These are phyloP conservation scores for Dendropsophus ebraccatus DNA, from an alignment of 2,113 vertebrate genomes.

Conservation along the genomic window DNA sequence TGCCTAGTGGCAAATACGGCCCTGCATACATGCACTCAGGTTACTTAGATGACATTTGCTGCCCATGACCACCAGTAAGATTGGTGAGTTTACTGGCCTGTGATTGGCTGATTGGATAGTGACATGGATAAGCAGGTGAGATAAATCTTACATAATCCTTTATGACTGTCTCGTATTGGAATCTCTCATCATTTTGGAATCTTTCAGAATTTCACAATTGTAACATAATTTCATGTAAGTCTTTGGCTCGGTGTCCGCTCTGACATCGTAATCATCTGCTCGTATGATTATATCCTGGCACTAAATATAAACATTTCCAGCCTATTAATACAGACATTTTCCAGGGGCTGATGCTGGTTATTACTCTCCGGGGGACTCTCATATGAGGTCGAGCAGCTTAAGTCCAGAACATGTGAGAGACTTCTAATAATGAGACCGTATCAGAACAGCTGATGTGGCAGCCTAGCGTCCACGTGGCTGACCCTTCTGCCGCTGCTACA, in stretches of 20 bases:
- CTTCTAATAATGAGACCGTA: background rate
- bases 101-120: no score
- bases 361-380: background rate
- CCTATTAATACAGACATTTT: background rate
- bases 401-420: background rate
- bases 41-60: no score
- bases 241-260: background rate
- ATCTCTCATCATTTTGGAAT: background rate
- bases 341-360: background rate
- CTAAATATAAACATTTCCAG: background rate
- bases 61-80: no score
- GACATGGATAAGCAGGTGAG: no score
- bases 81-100: no score
- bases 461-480: background rate
- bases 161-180: no score
- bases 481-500: background rate
- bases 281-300: background rate
- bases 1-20: no score
- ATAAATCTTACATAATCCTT: no score
- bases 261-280: background rate
- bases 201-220: background rate
- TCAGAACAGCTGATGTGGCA: background rate
- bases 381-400: background rate
- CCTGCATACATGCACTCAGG: no score
- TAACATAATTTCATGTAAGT: background rate